Base-by-base conservation (phyloP, 2,113 vertebrate genomes). In the Pelusios castaneus region DNA sequence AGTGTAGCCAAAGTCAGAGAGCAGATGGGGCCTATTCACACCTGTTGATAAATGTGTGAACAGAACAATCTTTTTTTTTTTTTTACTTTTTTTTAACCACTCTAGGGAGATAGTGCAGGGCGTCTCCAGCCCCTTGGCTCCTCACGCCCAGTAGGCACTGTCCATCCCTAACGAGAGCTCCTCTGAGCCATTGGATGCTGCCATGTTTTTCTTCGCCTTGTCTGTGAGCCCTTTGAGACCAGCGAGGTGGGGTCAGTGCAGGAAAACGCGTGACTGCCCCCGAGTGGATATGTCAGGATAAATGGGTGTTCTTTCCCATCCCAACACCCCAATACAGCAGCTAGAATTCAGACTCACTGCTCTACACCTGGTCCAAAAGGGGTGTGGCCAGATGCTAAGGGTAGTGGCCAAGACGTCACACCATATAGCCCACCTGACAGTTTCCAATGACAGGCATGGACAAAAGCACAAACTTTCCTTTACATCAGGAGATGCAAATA, bases 261-360 rank as follows among this genome's bases (percentile, higher is more conserved):
- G 51, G 16, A 17, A 52, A 51, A 79, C 87, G 31, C 2, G 1
- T 51, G 52, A 10, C 21, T 60, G 47, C 5, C 16, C 47, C 4
- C 14, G 45, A 0, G 0, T 1, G 80, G 6, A 58, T 10, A 8
- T 22, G 31, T 47, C 17, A 27, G 38, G 22, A 25, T 58, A 11
- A 43, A 31, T 12, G 4, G 41, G 0, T n/a, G 16, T 8, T 5
- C 7, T 14, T 76, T 52, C 14, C 51, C 29, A 34, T 82, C 54
- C n/a, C 84, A 4, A 1, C 22, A 5, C 80, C 29, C 6, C 41
- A 13, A 12, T 76, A 16, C 7, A 22, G 4, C 1, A 0, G 70
- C 63, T n/a, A 4, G 43, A 31, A 77, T 82, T 55, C 0, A 4
- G 82, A 85, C 8, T 6, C 10, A 27, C 3, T 79, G 3, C 2